Evolutionary conservation across 1,140 invertebrate genomes (phyloP).

Genomic region (Drosophila micromelanica): DNA sequence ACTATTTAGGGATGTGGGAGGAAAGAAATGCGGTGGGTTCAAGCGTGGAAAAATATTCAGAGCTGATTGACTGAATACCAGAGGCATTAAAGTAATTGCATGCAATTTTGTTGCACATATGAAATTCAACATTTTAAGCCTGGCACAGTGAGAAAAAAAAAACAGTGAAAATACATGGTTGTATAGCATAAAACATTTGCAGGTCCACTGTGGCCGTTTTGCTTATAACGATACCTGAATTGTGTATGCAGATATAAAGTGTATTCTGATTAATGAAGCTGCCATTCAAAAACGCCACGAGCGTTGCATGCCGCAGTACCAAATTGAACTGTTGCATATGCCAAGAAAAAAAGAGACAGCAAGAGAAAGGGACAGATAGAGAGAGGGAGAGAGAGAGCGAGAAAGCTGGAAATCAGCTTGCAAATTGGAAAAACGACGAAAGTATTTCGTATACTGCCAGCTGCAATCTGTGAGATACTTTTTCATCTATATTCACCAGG

Average conservation of each 20-base stretch:
- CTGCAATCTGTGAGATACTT: slow-evolving; percentile 46
- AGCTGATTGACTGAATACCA: slow-evolving; percentile 34
- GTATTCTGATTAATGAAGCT: slow-evolving; percentile 77
- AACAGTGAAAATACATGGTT: not conserved
- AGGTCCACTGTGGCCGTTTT: slow-evolving; percentile 8
- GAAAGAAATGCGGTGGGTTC: no score
- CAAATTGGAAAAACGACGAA: slow-evolving; percentile 63
- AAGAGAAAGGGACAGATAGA: not conserved
- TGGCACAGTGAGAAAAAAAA: not conserved
- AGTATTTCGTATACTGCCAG: slow-evolving; percentile 61
- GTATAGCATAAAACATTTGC: not conserved
- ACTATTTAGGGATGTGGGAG: slow-evolving; percentile 12
- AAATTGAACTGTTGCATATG: slow-evolving; percentile 77
- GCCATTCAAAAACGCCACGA: slow-evolving; percentile 69
- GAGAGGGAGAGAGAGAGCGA: not conserved
- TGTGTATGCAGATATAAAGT: slow-evolving; percentile 37
- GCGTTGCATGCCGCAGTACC: slow-evolving; percentile 41
- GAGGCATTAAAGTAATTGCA: slow-evolving; percentile 71
- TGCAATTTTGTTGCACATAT: slow-evolving; percentile 65
- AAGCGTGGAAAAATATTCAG: not conserved
- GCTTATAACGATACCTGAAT: slow-evolving; percentile 22
- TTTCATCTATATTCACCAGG: slow-evolving; percentile 63
- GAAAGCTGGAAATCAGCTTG: slow-evolving; percentile 6
- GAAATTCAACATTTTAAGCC: slow-evolving; percentile 1
- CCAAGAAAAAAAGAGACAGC: slow-evolving; percentile 5